Percentiles rank a stretch among this genome's conserved stretches.
Conservation (phyloP, 1,140 invertebrate genomes). For the Zelostemma sp. region DNA sequence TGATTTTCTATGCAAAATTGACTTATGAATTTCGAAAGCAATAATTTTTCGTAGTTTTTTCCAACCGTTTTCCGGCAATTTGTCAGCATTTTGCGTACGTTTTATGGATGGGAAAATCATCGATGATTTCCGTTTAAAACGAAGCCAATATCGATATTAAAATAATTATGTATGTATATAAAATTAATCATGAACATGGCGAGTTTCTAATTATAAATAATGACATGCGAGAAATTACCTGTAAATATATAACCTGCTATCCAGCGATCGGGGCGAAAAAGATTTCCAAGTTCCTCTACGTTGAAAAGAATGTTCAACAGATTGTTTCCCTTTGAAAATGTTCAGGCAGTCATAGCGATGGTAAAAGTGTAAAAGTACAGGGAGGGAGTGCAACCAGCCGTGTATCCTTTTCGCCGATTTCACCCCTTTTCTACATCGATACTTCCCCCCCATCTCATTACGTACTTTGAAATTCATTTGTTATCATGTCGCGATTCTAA, state of each 20-base stretch:
- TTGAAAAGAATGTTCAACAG: constrained; percentile 55
- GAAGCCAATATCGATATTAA: too few relatives aligned
- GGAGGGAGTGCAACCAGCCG: constrained; percentile 66
- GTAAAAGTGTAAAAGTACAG: constrained; percentile 61
- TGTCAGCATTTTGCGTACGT: too few relatives aligned
- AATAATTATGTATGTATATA: too few relatives aligned
- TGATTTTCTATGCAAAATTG: too few relatives aligned
- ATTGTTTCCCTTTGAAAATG: constrained; percentile 56
- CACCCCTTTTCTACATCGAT: constrained; percentile 59
- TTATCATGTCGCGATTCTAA: constrained; percentile 20
- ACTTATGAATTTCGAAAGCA: too few relatives aligned
- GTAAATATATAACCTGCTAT: constrained; percentile 16
- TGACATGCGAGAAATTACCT: too few relatives aligned
- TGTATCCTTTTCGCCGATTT: constrained; percentile 67
- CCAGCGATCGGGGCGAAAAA: constrained; percentile 28
- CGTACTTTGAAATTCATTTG: constrained; percentile 25
- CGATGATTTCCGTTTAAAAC: too few relatives aligned
- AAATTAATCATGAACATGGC: too few relatives aligned
- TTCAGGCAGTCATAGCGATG: constrained; percentile 39
- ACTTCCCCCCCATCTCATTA: constrained; percentile 38
- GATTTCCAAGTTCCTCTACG: constrained; percentile 26
- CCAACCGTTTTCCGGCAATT: too few relatives aligned
- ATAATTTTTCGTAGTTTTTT: too few relatives aligned
- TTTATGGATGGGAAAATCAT: too few relatives aligned
- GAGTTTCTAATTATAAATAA: too few relatives aligned